Base-by-base conservation (phyloP, 30 jellyfish, hydroid and myxozoan genomes). In the Hydra vulgaris region DNA sequence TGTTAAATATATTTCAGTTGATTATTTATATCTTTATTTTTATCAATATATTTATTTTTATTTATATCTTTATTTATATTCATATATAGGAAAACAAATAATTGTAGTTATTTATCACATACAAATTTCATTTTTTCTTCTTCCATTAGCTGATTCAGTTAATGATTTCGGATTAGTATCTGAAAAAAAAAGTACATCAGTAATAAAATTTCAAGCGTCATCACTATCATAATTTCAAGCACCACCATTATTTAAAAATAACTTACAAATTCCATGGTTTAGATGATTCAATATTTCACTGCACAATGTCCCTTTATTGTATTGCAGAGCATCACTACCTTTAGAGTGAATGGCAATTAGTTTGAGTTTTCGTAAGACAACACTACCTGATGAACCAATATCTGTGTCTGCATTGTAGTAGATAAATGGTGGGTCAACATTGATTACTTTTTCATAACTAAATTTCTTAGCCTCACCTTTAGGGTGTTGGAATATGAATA, bases 321-420 rank as follows among this genome's bases (percentile, higher is more conserved):
- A 87, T 54, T 54, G 87, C 55, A 53, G 71, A 0, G 80, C 55
- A 77, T 87, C 96, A 84, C 95, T 72, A 15, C 99, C 99, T 82
- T 92, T 87, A 7, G 95, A 87, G 78, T 92, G 99, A 25, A 92
- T 61, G 0, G 96, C 99, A 19, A 92, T 25, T 70, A 84, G 81
- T 71, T 87, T 83, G 53, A 80, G 88, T 72, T 84, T 77, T 54
- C 88, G 73, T 0, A 92, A 70, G 17, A 92, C 99, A 0, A 95
- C 97, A 22, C 96, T 85, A 0, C 99, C 99, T 20, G 99, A 92
- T 18, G 99, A 92, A 7, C 99, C 99, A 16, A 80, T 78, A 70
- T 92, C 99, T 0, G 99, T 92, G 70, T 92, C 99, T 16, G 99
- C 99, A 22, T 84, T 84, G 79, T 92, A 92, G 75, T 72, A 92